Evolutionary conservation across 1,140 invertebrate genomes (phyloP).

Genomic region (Papilio machaon): DNA sequence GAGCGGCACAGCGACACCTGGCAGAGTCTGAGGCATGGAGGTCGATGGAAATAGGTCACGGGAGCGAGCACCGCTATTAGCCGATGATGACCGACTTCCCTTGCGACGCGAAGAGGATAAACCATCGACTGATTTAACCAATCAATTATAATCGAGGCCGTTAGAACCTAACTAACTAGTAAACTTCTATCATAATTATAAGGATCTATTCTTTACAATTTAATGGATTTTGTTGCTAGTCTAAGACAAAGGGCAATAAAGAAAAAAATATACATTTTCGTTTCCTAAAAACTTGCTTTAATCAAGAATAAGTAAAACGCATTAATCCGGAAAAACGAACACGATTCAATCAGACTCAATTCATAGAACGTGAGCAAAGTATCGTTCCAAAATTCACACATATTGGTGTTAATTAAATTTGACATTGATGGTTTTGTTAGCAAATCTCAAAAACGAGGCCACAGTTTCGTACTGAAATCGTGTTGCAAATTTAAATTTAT

Average conservation of each 20-base stretch:
- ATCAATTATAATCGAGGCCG: slow-evolving; percentile 3
- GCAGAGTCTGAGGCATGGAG: slow-evolving; percentile 29
- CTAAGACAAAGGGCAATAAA: neutral
- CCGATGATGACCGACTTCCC: slow-evolving; percentile 34
- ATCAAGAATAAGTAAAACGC: neutral
- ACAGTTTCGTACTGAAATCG: slow-evolving; percentile 17
- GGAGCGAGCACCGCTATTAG: slow-evolving; percentile 25
- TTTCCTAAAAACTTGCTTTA: neutral
- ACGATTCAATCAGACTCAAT: neutral
- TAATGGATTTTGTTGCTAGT: neutral
- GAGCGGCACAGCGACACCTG: slow-evolving; percentile 33
- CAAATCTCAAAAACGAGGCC: slow-evolving; percentile 30
- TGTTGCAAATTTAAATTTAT: slow-evolving; percentile 3
- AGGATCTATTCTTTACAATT: neutral
- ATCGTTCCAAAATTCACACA: slow-evolving; percentile 16
- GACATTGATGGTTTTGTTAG: slow-evolving; percentile 32
- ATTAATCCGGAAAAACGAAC: neutral
- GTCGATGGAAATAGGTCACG: slow-evolving; percentile 43
- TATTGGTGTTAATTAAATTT: slow-evolving; percentile 31
- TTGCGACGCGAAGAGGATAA: slow-evolving; percentile 23
- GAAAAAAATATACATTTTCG: neutral
- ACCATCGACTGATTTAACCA: slow-evolving; percentile 3
- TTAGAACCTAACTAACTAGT: neutral
- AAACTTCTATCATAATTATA: neutral
- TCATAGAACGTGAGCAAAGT: slow-evolving; percentile 7